A percentile compares a stretch with the other conserved stretches of the same genome.
phyloP scores from a whole-genome alignment of 2,113 vertebrate genomes.

The Hyperoodon ampullatus region DNA sequence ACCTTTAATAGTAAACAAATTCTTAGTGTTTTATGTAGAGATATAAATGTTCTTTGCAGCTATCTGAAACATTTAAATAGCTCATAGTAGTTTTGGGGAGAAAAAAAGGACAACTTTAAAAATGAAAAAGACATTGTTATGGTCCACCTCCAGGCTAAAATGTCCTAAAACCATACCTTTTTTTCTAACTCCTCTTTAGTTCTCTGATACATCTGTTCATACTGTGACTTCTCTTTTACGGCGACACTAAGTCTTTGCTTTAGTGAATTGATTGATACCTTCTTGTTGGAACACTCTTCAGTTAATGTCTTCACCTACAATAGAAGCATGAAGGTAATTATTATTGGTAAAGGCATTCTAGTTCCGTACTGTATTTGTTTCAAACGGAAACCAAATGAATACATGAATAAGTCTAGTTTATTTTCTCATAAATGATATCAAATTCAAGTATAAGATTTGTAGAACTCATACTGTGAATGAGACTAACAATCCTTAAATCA shows the following conservation, averaged over 20 bases:
- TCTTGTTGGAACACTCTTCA: constrained; percentile 93
- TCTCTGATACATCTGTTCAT: constrained; percentile 88
- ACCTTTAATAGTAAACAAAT: constrained; percentile 28
- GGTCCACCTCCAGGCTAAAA: neutral
- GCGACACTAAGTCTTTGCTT: constrained; percentile 91
- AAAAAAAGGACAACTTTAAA: constrained; percentile 9
- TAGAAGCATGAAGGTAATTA: constrained; percentile 56
- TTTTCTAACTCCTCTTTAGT: constrained; percentile 90
- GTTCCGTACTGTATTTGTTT: neutral
- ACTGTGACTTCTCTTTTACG: constrained; percentile 89
- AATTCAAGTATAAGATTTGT: constrained; percentile 12
- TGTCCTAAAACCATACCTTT: constrained; percentile 86
- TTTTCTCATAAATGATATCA: neutral
- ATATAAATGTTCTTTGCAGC: neutral
- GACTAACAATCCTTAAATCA: neutral
- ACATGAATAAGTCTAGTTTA: neutral
- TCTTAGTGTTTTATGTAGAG: neutral
- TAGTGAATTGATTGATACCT: constrained; percentile 89
- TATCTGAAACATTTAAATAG: neutral
- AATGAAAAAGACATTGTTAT: neutral
- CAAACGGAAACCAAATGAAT: constrained; percentile 59
- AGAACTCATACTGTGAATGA: neutral
- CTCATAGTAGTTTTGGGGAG: neutral
- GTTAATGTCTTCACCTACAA: constrained; percentile 89
- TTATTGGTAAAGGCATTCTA: neutral